Base-by-base conservation (phyloP, 2,888 invertebrate genomes). In the Cepaea hortensis region DNA sequence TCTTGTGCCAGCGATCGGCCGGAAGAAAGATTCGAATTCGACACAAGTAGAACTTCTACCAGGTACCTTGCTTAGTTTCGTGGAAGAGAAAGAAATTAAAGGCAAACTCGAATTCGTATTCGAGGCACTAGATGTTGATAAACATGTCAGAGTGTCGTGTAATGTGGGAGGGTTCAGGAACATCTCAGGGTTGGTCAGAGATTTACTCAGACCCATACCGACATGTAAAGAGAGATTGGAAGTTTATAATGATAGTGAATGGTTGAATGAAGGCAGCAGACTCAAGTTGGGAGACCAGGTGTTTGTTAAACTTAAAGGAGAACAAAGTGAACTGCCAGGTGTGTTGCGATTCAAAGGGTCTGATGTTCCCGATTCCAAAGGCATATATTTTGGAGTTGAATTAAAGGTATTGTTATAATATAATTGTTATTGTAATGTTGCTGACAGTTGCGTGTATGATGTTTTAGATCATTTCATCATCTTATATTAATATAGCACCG, bases 371-470 rank as follows among this genome's bases (percentile, higher is more conserved):
- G 91, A 91, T 20, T 79, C 89, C 15, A 90, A 89, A 80, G 93
- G 93, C 77, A 91, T 90, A 62, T 90, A 90, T 88, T 93, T 93
- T 90, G 93, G 93, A 55, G 90, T 93, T 13, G 93, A 91, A 89
- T 90, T 92, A 75, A 89, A 88, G 89, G 91, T 92, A 91, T 91
- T 90, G 75, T 48, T 9, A 18, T 72, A 3, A n/a, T 6, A 77
- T 76, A 35, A 35, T 35, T 35, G 35, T 35, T 35, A 55, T 11
- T 6, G 55, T 55, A 55, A 35, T 35, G 55, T 55, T 55, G 6
- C 55, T 55, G 55, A 55, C 55, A 55, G 7, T 2, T 55, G 55
- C 3, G 11, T 55, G 35, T 35, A 35, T 35, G 35, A 35, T 1
- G 11, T 55, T 55, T 55, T 55, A 6, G 55, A 9, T 55, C 0